Evolutionary conservation across 2,888 invertebrate species (phyloP).

Genomic region (Ariolimax columbianus): DNA sequence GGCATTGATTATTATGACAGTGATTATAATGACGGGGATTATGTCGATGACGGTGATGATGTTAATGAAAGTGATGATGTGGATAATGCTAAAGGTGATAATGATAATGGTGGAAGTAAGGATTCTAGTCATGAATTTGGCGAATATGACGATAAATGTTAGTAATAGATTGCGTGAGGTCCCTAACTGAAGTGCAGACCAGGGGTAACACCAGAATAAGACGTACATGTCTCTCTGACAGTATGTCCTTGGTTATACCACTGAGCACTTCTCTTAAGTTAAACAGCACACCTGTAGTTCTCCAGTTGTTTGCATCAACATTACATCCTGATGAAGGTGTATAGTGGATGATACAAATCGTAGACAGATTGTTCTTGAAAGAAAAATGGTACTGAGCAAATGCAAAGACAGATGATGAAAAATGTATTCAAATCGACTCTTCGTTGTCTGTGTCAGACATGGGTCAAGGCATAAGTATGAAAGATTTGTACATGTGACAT

Average conservation of each 20-base stretch:
- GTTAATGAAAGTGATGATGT: slow-evolving; percentile 3
- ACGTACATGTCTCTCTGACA: not conserved
- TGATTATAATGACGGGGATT: slow-evolving; percentile 9
- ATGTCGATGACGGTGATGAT: slow-evolving; percentile 14
- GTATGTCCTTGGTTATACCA: not conserved
- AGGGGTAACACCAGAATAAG: not conserved
- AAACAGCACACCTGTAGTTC: not conserved
- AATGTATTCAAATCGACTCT: too few relatives aligned
- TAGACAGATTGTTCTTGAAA: too few relatives aligned
- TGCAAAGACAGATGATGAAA: too few relatives aligned
- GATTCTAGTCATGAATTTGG: too few relatives aligned
- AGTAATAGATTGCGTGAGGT: slow-evolving; percentile 20
- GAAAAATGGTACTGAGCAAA: too few relatives aligned
- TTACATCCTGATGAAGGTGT: not conserved
- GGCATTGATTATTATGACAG: slow-evolving; percentile 21
- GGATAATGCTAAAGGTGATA: slow-evolving; percentile 16
- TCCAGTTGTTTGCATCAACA: not conserved
- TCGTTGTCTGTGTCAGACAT: too few relatives aligned
- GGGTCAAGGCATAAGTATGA: too few relatives aligned
- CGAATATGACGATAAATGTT: not conserved
- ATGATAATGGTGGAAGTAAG: slow-evolving; percentile 10
- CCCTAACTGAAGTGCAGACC: slow-evolving; percentile 24
- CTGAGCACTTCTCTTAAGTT: not conserved
- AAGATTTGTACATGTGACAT: too few relatives aligned
- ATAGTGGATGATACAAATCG: too few relatives aligned